Conservation (phyloP, 2,113 vertebrate genomes). For the Carassius carassius region DNA sequence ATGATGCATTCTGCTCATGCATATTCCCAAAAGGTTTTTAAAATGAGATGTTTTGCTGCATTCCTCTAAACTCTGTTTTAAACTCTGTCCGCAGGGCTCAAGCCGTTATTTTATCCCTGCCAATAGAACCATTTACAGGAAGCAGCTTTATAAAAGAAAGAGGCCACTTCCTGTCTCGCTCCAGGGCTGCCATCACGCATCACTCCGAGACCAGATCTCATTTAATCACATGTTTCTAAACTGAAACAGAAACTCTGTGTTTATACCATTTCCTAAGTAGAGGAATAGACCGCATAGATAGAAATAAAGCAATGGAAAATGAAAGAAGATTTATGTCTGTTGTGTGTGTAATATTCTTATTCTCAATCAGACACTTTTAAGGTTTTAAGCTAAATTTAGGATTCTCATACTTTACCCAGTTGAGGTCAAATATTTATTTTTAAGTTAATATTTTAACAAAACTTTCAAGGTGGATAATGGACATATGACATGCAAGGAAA, state of each 20-base stretch:
- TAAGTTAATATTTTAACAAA: background rate
- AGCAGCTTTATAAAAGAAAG: slow-evolving; percentile 1
- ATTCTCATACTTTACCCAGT: too few relatives aligned
- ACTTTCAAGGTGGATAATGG: background rate
- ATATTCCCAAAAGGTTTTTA: background rate
- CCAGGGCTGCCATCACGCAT: background rate
- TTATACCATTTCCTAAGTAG: background rate
- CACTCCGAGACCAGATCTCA: background rate
- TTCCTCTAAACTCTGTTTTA: background rate
- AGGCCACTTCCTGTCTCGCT: slow-evolving; percentile 5
- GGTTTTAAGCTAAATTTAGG: too few relatives aligned
- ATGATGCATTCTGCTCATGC: background rate
- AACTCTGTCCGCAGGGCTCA: background rate
- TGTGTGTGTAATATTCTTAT: too few relatives aligned
- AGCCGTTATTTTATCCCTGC: background rate
- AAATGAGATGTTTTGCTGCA: background rate
- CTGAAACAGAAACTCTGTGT: background rate
- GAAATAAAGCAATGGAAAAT: background rate
- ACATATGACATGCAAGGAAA: too few relatives aligned
- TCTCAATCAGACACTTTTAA: too few relatives aligned
- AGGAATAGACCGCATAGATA: background rate
- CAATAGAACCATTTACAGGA: background rate
- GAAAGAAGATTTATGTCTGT: too few relatives aligned
- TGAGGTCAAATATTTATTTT: too few relatives aligned
- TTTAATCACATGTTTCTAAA: background rate